Conservation (phyloP, 2,888 invertebrate genomes). For the Thereva nobilitata region DNA sequence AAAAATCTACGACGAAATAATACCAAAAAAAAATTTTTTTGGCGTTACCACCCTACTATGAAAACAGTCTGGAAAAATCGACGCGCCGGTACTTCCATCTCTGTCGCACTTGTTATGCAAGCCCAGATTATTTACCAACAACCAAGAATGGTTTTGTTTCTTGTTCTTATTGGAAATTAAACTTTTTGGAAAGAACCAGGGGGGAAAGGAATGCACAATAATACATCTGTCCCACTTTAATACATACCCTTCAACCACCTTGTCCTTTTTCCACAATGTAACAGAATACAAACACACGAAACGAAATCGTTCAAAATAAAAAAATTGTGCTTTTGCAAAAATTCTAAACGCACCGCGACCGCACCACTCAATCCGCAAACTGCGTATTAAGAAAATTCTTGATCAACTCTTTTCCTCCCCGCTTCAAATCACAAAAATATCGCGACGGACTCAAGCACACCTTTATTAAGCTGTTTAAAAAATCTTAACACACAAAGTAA, state of each 20-base stretch:
- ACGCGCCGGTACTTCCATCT: constrained; percentile 25
- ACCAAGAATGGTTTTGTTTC: too few relatives aligned
- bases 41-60: too few relatives aligned
- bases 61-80: constrained; percentile 25
- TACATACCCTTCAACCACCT: constrained; percentile 23
- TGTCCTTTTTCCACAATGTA: constrained; percentile 15
- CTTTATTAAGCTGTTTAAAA: too few relatives aligned
- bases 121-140: too few relatives aligned
- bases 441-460: too few relatives aligned
- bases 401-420: too few relatives aligned
- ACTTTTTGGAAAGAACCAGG: background rate
- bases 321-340: constrained; percentile 19
- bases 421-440: too few relatives aligned
- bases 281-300: constrained; percentile 14
- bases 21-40: background rate
- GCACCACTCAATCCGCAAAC: too few relatives aligned
- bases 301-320: constrained; percentile 17
- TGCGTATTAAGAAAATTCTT: too few relatives aligned
- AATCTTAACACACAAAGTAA: too few relatives aligned
- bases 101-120: background rate
- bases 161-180: too few relatives aligned
- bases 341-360: background rate
- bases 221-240: constrained; percentile 9
- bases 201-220: constrained; percentile 17
- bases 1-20: background rate